Base-by-base conservation (phyloP, 2,888 invertebrate genomes). In the Caenorhabditis imperialis region DNA sequence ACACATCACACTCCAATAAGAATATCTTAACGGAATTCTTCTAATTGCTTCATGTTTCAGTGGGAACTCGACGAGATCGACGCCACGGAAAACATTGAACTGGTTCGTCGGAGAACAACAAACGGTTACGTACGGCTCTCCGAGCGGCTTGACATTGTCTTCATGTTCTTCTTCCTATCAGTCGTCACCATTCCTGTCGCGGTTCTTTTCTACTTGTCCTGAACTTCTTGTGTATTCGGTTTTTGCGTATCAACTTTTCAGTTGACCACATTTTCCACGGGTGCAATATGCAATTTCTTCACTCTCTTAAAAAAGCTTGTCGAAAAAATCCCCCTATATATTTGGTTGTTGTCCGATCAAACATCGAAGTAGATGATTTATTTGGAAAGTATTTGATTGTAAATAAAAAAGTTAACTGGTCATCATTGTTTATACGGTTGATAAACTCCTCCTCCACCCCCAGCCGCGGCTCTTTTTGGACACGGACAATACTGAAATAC, bases 121-220 rank as follows among this genome's bases (percentile, higher is more conserved):
- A 85, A 85, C 63, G 85, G 85, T 2, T 85, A 79, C 47, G 85
- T 85, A 18, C 73, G 77, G n/a, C 81, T 85, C 33, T 75, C 81
- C 27, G 83, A 85, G 38, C 78, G 86, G 1, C 67, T 86, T 23
- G 86, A 86, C 65, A 60, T 81, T 35, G 42, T 83, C 27, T 83
- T 86, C 48, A 84, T 84, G 83, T 69, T 76, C 16, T 65, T 84
- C 53, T 86, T 84, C 75, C 65, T 86, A 18, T 38, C 77, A 16
- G 40, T 79, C 1, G 84, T 86, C 33, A 86, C 86, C 10, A 77
- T 84, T 23, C 86, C 86, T 7, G 86, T 86, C 18, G 61, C 83
- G n/a, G 78, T 84, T 14, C 79, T 86, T 14, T 86, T 84, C 67
- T 81, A 76, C 22, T 57, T 80, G 27, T 53, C 65, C 22, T 72